Base-by-base conservation (phyloP, 2,888 invertebrate genomes). In the Leptopilina myrica region DNA sequence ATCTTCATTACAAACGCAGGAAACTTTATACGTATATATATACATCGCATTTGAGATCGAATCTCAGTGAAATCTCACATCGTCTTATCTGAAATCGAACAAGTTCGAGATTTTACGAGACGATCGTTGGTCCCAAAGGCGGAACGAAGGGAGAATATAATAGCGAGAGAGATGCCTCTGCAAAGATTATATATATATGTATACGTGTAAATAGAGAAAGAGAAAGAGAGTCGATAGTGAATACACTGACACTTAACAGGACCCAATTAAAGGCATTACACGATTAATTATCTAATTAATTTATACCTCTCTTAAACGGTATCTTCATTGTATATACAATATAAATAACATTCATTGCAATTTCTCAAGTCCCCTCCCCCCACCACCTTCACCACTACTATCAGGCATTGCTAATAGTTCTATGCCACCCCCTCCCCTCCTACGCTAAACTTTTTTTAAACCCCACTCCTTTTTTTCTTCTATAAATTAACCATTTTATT, bases 221-320 rank as follows among this genome's bases (percentile, higher is more conserved):
- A 87, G 33, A 33, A 20, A 20, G 20, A 20, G 20, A 20, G 20
- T 20, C 87, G 15, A 5, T 82, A 80, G 82, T 79, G 82, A 84
- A 79, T 82, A 83, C 33, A 33, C 88, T 90, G 91, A 91, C 91
- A 90, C 91, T 90, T 90, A 90, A 91, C 91, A 91, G 89, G 88
- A 85, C 88, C 91, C 91, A 91, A 91, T 91, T 91, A 91, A 91
- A 89, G 83, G 88, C 90, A 88, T 90, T 90, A 91, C 91, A 90
- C 89, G 91, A 91, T 91, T 91, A 91, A 91, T 91, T 91, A 90
- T 91, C 90, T 89, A 90, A 91, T 91, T 91, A 91, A 91, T 91
- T 91, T 90, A 91, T 91, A 88, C 85, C 73, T 73, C 53, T 73
- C n/a, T 33, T 33, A 33, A 4, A 33, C 26, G 26, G 26, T 3